These are phyloP conservation scores for Melanchra persicariae DNA, from an alignment of 2,888 invertebrate genomes.

Conservation along the genomic window DNA sequence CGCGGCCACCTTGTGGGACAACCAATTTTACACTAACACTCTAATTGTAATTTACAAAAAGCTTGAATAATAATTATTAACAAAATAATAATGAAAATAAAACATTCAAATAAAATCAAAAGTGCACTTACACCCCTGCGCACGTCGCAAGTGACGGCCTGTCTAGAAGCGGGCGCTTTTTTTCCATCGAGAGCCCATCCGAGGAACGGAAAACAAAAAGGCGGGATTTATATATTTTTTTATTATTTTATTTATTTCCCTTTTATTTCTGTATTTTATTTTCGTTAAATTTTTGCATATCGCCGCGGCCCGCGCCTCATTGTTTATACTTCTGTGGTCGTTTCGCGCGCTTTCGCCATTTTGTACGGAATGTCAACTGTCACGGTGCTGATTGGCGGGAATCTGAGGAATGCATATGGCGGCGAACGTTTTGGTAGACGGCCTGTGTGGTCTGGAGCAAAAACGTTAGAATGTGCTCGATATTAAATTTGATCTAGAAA, in stretches of 20 bases:
- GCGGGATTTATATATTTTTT: slow-evolving; percentile 88
- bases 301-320: slow-evolving; percentile 70
- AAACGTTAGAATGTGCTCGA: slow-evolving; percentile 49
- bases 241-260: slow-evolving; percentile 89
- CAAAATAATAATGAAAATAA: background rate
- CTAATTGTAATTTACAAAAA: background rate
- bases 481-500: slow-evolving; percentile 58
- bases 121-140: slow-evolving; percentile 72
- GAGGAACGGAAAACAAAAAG: slow-evolving; percentile 89
- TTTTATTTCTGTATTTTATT: slow-evolving; percentile 86
- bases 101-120: slow-evolving; percentile 53
- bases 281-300: slow-evolving; percentile 88
- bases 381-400: slow-evolving; percentile 76
- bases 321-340: slow-evolving; percentile 70
- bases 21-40: background rate
- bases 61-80: background rate
- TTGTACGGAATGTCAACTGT: slow-evolving; percentile 81
- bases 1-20: too few species aligned
- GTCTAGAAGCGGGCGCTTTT: slow-evolving; percentile 91
- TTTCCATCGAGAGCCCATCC: slow-evolving; percentile 89
- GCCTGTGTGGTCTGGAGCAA: slow-evolving; percentile 72
- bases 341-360: slow-evolving; percentile 82
- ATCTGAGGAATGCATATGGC: slow-evolving; percentile 68
- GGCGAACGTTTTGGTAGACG: slow-evolving; percentile 64
- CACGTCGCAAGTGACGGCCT: slow-evolving; percentile 77